Percentiles rank a stretch among this genome's conserved stretches.
Conservation (phyloP, 2,113 vertebrate genomes). For the Lophura nycthemera region DNA sequence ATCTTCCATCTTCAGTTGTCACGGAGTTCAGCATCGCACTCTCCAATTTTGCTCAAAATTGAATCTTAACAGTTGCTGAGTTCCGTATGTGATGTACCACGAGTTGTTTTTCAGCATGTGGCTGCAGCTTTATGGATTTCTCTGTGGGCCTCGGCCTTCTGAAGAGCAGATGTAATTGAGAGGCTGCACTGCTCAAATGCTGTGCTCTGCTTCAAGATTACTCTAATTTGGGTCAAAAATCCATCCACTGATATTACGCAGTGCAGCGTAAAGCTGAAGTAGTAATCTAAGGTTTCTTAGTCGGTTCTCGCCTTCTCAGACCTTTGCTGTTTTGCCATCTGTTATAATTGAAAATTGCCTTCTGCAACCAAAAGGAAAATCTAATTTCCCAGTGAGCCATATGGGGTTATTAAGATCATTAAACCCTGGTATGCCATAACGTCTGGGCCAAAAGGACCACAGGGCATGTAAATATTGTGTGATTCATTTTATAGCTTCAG, state of each 20-base stretch:
- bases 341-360: constrained; percentile 70
- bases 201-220: background rate
- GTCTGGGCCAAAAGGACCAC: constrained; percentile 54
- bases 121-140: background rate
- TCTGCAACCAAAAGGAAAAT: constrained; percentile 69
- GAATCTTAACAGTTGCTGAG: background rate
- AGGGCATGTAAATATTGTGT: constrained; percentile 47
- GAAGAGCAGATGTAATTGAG: background rate
- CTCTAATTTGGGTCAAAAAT: constrained; percentile 26
- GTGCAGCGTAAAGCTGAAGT: constrained; percentile 48
- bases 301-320: constrained; percentile 67
- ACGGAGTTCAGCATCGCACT: background rate
- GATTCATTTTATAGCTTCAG: constrained; percentile 56
- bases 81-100: background rate
- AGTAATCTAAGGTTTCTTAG: constrained; percentile 56
- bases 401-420: constrained; percentile 73
- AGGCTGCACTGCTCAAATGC: constrained; percentile 1
- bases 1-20: background rate
- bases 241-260: constrained; percentile 7
- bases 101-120: background rate
- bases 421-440: constrained; percentile 58
- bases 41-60: background rate
- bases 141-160: constrained; percentile 2
- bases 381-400: constrained; percentile 72
- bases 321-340: constrained; percentile 73